Base-by-base conservation (phyloP, 2,797 vertebrate genomes). In the Coreius guichenoti region DNA sequence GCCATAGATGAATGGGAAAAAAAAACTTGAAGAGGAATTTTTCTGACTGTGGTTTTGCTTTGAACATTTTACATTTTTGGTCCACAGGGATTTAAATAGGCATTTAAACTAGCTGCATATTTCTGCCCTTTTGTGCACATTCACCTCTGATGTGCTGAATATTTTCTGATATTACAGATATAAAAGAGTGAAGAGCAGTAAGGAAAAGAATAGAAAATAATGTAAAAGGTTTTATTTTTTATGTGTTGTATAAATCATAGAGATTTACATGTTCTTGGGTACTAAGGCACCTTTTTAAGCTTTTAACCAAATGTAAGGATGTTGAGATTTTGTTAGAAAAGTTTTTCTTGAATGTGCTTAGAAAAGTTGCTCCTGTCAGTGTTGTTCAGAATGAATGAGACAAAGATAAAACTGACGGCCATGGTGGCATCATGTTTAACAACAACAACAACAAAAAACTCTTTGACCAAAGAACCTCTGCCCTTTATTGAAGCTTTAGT, bases 31-130 rank as follows among this genome's bases (percentile, higher is more conserved):
- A 67, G 45, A 80, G 36, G 61, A 80, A 29, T 83, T 73, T 65
- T 87, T 78, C 31, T 75, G 69, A 65, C 63, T 84, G 69, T 87
- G 82, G 17, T 16, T 49, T 63, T 17, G 65, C 79, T 83, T 84
- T 87, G 61, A 84, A 84, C 78, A 43, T 47, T 76, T 81, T 1
- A 23, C 70, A 45, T 69, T 11, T 84, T 87, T 78, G 54, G 43
- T 61, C 73, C 39, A 63, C 51, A 16, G 65, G 63, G 86, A 72
- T 81, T 78, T 83, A 23, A 58, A 56, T 43, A 51, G 80, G 70
- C 70, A 68, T 49, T 73, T 80, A 83, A 54, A 56, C 63, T 69
- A 79, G 58, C 74, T 76, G 31, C 83, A 80, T 82, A 63, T 65
- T 75, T 49, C 67, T 80, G 69, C 83, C 36, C 70, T 45, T 83